A percentile compares a stretch with the other conserved stretches of the same genome.
These are phyloP conservation scores for Spodoptera picta DNA, from an alignment of 2,888 invertebrate genomes.

Conservation along the genomic window DNA sequence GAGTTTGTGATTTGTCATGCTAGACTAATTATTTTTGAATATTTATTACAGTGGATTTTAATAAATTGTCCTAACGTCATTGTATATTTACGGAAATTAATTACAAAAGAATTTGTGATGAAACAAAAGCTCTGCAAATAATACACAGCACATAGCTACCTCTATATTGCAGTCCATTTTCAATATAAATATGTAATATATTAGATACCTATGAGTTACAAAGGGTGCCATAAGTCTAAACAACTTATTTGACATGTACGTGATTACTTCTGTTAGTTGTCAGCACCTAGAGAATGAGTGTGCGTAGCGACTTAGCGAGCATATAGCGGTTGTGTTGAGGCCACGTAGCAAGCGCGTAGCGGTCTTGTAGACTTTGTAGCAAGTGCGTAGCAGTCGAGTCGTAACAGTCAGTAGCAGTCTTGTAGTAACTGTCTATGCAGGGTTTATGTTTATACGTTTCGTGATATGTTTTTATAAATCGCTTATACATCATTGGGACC, in stretches of 20 bases:
- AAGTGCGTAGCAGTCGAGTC: background rate
- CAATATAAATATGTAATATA: constrained; percentile 22
- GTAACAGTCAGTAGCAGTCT: background rate
- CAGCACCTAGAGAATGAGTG: constrained; percentile 1
- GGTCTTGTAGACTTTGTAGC: constrained; percentile 6
- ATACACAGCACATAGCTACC: background rate
- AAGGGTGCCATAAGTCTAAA: constrained; percentile 27
- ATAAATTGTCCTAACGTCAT: no score
- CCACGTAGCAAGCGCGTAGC: constrained; percentile 25
- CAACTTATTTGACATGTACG: constrained; percentile 11
- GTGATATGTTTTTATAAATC: no score
- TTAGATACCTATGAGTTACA: constrained; percentile 10
- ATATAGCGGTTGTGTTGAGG: constrained; percentile 4
- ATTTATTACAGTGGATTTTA: no score
- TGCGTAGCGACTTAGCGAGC: constrained; percentile 28
- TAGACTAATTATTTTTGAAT: no score
- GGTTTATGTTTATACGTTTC: no score
- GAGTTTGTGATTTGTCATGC: background rate
- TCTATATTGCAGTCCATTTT: background rate
- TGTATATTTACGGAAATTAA: no score
- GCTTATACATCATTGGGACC: no score
- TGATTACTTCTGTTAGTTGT: constrained; percentile 24
- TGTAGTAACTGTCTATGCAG: no score
- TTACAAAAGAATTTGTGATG: no score
- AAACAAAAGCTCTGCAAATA: no score